Percentiles rank a stretch among this genome's conserved stretches.
Conservation (phyloP, 2,797 vertebrate species). For the Fistularia tabacaria region DNA sequence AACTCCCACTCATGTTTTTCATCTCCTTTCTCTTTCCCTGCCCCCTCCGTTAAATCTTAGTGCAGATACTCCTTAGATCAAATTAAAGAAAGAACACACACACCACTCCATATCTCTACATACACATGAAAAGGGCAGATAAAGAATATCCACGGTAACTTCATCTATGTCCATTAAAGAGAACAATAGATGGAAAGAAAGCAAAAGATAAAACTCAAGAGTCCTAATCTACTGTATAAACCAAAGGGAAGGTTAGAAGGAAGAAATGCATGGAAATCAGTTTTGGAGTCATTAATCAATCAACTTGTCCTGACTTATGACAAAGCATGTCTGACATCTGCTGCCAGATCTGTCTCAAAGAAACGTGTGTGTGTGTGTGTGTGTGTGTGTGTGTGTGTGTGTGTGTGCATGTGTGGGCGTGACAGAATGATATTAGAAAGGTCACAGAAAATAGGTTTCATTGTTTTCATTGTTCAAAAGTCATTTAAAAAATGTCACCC, state of each 20-base stretch:
- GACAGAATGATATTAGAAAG: too few species aligned
- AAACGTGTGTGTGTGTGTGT: too few species aligned
- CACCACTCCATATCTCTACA: background rate
- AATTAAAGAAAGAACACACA: slow-evolving; percentile 5
- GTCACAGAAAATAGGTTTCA: too few species aligned
- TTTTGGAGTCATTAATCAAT: slow-evolving; percentile 51
- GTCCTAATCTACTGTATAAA: slow-evolving; percentile 6
- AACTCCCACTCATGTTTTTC: slow-evolving; percentile 27
- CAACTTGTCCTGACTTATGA: slow-evolving; percentile 27
- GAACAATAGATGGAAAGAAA: too few species aligned
- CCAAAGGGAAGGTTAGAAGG: background rate
- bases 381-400: too few species aligned
- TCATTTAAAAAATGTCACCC: too few species aligned
- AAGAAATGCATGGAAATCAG: background rate
- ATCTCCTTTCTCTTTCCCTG: slow-evolving; percentile 1
- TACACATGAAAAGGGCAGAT: background rate
- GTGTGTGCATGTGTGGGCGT: too few species aligned
- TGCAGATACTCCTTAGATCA: slow-evolving; percentile 10
- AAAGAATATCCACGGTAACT: too few species aligned
- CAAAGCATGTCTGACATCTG: slow-evolving; percentile 35
- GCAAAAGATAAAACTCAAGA: too few species aligned
- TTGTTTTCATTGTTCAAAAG: too few species aligned
- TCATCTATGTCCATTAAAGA: too few species aligned
- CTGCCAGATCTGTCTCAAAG: slow-evolving; percentile 40
- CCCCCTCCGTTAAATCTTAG: background rate